A percentile compares a stretch with the other conserved stretches of the same genome.
Evolutionary conservation across 1,140 invertebrate genomes (phyloP).

Genomic region (Dinoponera quadriceps): DNA sequence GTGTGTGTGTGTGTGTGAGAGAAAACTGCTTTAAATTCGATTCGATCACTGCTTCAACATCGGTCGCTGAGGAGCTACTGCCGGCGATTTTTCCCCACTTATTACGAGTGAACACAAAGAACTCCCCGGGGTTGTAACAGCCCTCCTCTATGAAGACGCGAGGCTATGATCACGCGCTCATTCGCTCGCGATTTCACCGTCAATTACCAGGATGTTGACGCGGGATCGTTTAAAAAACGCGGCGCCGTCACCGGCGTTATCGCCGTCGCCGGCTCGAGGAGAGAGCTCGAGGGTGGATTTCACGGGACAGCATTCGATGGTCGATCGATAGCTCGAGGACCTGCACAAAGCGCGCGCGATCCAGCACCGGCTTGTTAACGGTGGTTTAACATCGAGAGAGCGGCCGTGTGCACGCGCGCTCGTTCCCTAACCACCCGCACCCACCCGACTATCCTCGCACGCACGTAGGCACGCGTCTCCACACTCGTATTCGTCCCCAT

Average conservation of each 20-base stretch:
- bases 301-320: conserved; percentile 68
- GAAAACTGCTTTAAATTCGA: too few species aligned
- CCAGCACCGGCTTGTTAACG: conserved; percentile 71
- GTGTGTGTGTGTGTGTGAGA: too few species aligned
- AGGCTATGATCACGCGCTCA: neutral
- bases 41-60: too few species aligned
- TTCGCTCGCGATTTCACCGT: neutral
- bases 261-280: neutral
- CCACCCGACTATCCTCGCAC: neutral
- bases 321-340: conserved; percentile 68
- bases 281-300: conserved; percentile 62
- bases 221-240: conserved; percentile 29
- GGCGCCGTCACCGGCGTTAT: too few species aligned
- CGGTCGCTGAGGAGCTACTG: too few species aligned
- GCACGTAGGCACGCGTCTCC: conserved; percentile 3
- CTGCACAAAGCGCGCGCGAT: conserved; percentile 71
- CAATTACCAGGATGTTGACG: conserved; percentile 3
- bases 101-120: too few species aligned
- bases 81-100: too few species aligned
- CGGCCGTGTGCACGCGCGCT: conserved; percentile 12
- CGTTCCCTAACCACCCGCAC: neutral
- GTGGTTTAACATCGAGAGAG: conserved; percentile 61
- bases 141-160: neutral
- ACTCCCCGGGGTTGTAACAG: neutral
- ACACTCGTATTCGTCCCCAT: conserved; percentile 17